phyloP scores from a whole-genome alignment of 1,140 invertebrate species.

The Piezodorus guildinii region DNA sequence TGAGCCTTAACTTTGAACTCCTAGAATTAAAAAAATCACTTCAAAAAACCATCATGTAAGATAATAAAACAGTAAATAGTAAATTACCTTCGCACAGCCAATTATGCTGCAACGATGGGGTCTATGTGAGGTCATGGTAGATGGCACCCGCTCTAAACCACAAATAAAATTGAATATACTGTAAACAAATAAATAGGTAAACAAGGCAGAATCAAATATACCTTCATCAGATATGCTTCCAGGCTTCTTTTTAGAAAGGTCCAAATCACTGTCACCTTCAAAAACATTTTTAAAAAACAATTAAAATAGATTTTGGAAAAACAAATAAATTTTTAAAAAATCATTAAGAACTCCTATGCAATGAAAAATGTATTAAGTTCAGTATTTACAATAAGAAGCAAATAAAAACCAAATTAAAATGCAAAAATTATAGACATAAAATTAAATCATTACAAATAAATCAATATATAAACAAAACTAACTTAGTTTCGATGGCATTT shows the following conservation, averaged over 20 bases:
- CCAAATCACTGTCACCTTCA: slow-evolving; percentile 28
- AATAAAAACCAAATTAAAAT: neutral
- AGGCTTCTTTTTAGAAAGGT: slow-evolving; percentile 39
- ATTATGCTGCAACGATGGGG: slow-evolving; percentile 79
- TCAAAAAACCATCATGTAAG: neutral
- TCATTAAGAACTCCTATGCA: too few relatives aligned
- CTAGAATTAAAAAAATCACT: slow-evolving; percentile 31
- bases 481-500: slow-evolving; percentile 45
- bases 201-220: slow-evolving; percentile 10
- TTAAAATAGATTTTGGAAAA: neutral
- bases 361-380: too few relatives aligned
- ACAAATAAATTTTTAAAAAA: neutral
- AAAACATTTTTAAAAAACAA: neutral
- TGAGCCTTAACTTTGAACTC: slow-evolving; percentile 90
- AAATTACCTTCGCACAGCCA: slow-evolving; percentile 65
- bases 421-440: too few relatives aligned
- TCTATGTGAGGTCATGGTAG: slow-evolving; percentile 50
- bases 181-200: neutral
- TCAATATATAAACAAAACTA: slow-evolving; percentile 22
- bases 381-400: neutral
- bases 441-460: neutral
- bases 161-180: neutral
- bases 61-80: slow-evolving; percentile 1
- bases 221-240: slow-evolving; percentile 36
- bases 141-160: slow-evolving; percentile 25